Conservation (phyloP, 2,113 vertebrate species). For the Hystrix brachyura region DNA sequence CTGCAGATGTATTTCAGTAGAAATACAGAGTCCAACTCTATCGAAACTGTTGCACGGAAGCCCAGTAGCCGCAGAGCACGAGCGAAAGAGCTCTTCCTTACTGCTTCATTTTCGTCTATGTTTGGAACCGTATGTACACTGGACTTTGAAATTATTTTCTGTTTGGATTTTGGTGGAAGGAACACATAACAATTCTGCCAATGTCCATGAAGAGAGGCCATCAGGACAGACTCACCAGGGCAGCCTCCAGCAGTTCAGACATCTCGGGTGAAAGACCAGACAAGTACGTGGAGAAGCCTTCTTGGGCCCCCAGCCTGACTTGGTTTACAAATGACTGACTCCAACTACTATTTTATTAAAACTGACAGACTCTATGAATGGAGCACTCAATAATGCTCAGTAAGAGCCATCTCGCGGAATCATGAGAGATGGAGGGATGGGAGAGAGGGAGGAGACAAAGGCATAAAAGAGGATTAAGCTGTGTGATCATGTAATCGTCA, state of each 20-base stretch:
- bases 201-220: neutral
- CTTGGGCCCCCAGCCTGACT: neutral
- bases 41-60: neutral
- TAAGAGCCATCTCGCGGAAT: neutral
- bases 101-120: neutral
- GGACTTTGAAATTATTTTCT: neutral
- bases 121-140: neutral
- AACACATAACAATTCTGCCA: neutral
- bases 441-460: neutral
- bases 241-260: neutral
- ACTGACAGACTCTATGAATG: neutral
- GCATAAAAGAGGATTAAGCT: neutral
- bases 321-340: neutral
- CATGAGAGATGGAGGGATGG: neutral
- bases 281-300: neutral
- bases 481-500: rapidly evolving
- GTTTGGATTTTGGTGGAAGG: neutral
- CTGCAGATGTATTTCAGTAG: neutral
- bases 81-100: neutral
- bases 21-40: neutral
- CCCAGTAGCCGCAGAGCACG: neutral
- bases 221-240: neutral
- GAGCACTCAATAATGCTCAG: neutral
- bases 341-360: neutral
- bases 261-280: neutral